phyloP scores from a whole-genome alignment of 1,140 invertebrate genomes.

The Penaeus vannamei region DNA sequence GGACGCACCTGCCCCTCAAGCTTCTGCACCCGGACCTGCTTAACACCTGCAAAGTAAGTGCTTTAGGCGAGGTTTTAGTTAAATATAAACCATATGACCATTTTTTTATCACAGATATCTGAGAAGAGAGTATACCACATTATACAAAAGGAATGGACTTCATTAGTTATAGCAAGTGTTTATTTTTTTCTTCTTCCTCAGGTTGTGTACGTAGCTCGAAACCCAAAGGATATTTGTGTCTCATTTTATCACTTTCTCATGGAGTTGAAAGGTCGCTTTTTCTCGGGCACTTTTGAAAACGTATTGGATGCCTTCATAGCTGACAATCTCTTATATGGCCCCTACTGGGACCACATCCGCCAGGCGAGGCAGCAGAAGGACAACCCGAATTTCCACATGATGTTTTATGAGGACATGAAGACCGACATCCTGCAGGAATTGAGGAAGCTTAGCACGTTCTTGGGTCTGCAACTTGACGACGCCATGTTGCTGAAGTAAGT shows the following conservation, averaged over 20 bases:
- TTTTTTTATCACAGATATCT: not conserved
- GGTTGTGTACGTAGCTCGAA: not conserved
- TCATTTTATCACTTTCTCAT: not conserved
- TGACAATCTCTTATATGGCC: not conserved
- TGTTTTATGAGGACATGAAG: constrained; percentile 62
- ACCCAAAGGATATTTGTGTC: not conserved
- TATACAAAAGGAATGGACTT: not conserved
- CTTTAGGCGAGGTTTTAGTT: not conserved
- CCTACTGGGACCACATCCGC: constrained; percentile 45
- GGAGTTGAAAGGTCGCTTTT: not conserved
- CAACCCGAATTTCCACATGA: constrained; percentile 48
- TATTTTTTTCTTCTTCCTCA: not conserved
- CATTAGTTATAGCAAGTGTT: not conserved
- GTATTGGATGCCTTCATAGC: not conserved
- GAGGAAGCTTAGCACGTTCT: constrained; percentile 34
- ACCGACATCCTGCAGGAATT: constrained; percentile 36
- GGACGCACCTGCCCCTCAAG: constrained; percentile 72
- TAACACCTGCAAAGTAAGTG: constrained; percentile 75
- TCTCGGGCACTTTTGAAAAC: not conserved
- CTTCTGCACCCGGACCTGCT: constrained; percentile 70
- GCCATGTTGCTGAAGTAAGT: constrained; percentile 5
- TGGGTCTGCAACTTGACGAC: not conserved
- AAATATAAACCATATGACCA: not conserved
- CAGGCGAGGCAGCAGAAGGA: constrained; percentile 43
- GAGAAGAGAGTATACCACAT: not conserved